Conservation (phyloP, 2,888 invertebrate species). For the Sesamia inferens region DNA sequence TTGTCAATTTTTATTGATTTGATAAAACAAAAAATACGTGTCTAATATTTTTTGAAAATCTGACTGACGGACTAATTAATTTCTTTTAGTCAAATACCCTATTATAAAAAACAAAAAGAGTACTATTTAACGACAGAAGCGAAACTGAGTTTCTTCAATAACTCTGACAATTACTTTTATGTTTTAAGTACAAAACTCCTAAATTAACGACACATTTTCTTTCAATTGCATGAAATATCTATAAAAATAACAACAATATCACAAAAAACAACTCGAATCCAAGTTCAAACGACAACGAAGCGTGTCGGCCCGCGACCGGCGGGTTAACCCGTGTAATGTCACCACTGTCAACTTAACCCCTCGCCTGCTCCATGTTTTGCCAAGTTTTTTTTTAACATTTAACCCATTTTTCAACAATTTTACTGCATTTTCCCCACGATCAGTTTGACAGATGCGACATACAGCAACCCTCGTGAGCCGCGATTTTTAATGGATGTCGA, state of each 20-base stretch:
- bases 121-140: no score
- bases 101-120: no score
- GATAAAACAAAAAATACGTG: no score
- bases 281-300: conserved; percentile 65
- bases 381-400: conserved; percentile 83
- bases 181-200: not conserved
- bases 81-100: no score
- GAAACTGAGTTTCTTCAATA: no score
- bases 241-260: conserved; percentile 13
- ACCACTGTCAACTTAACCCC: conserved; percentile 76
- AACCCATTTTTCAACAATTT: conserved; percentile 89
- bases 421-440: conserved; percentile 79
- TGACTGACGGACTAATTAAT: no score
- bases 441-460: conserved; percentile 84
- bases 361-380: conserved; percentile 78
- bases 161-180: no score
- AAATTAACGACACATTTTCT: not conserved
- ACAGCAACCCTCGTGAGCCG: conserved; percentile 76
- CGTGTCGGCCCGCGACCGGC: conserved; percentile 71
- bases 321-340: conserved; percentile 79
- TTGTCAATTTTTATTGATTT: no score
- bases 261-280: conserved; percentile 38
- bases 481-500: conserved; percentile 87
- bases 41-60: no score
- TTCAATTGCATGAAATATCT: conserved; percentile 3